Conservation (phyloP, 1,140 invertebrate genomes). For the Bombus breviceps region DNA sequence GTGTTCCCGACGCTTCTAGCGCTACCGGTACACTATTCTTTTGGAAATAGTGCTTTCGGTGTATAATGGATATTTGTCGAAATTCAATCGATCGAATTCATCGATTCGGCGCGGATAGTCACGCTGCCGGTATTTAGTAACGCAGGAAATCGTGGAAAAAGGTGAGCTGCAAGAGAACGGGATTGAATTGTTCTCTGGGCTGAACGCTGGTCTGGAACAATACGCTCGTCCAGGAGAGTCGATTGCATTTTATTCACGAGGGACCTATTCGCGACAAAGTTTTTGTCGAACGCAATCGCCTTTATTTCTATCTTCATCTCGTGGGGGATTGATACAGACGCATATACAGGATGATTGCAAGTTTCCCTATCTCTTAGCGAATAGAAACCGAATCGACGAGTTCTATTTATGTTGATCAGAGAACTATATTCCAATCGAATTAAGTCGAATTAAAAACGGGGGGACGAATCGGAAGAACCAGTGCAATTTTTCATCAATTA, state of each 20-base stretch:
- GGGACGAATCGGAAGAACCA: neutral
- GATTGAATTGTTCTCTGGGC: conserved; percentile 18
- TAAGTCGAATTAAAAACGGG: neutral
- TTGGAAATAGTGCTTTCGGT: neutral
- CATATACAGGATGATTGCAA: neutral
- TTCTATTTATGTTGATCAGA: neutral
- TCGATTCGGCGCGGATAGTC: conserved; percentile 23
- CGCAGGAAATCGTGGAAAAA: conserved; percentile 4
- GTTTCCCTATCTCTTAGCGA: neutral
- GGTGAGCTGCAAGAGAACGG: neutral
- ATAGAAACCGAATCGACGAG: neutral
- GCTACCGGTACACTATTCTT: neutral
- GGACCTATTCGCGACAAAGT: neutral
- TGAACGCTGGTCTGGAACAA: conserved; percentile 20
- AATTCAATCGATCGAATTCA: conserved; percentile 53
- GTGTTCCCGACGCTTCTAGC: neutral
- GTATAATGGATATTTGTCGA: neutral
- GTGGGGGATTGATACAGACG: neutral
- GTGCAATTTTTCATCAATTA: neutral
- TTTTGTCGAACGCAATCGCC: neutral
- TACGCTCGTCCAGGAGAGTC: neutral
- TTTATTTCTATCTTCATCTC: conserved; percentile 26
- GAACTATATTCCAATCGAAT: neutral
- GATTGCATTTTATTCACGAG: conserved; percentile 17
- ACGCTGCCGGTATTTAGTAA: conserved; percentile 11